Evolutionary conservation across 2,797 vertebrate genomes (phyloP).

Genomic region (Pseudotriccus pelzelni): DNA sequence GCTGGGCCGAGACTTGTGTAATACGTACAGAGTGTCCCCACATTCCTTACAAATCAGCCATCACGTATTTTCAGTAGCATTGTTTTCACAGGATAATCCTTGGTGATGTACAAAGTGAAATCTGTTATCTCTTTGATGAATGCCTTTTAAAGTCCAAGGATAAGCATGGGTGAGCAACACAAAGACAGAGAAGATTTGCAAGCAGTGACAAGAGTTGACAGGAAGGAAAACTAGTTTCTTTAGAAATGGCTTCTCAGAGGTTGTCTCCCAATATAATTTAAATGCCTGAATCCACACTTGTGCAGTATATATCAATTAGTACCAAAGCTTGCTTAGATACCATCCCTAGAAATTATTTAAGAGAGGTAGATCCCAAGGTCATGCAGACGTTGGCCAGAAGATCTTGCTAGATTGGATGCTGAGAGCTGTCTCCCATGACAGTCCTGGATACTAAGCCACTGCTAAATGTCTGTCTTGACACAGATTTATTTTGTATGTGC

Average conservation of each 20-base stretch:
- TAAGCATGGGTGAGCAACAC: neutral
- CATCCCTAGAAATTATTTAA: neutral
- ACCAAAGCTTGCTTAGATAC: neutral
- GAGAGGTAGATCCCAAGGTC: neutral
- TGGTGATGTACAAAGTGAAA: neutral
- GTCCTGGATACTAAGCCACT: constrained; percentile 15
- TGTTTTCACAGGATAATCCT: constrained; percentile 19
- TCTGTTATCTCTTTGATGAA: neutral
- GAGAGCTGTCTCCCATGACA: neutral
- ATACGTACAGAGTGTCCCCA: neutral
- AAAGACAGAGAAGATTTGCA: neutral
- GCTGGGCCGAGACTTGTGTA: neutral
- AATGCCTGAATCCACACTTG: neutral
- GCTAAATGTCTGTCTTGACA: constrained; percentile 36
- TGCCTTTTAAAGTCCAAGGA: neutral
- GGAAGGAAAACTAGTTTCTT: neutral
- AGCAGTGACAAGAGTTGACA: neutral
- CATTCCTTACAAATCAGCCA: neutral
- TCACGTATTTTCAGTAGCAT: neutral
- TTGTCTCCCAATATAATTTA: neutral
- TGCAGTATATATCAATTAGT: neutral
- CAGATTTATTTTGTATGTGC: constrained; percentile 9
- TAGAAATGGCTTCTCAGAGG: neutral
- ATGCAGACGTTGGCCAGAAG: neutral
- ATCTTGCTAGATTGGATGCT: neutral